These are phyloP conservation scores for Cryptus viduatorius DNA, from an alignment of 2,888 invertebrate species.

Conservation along the genomic window DNA sequence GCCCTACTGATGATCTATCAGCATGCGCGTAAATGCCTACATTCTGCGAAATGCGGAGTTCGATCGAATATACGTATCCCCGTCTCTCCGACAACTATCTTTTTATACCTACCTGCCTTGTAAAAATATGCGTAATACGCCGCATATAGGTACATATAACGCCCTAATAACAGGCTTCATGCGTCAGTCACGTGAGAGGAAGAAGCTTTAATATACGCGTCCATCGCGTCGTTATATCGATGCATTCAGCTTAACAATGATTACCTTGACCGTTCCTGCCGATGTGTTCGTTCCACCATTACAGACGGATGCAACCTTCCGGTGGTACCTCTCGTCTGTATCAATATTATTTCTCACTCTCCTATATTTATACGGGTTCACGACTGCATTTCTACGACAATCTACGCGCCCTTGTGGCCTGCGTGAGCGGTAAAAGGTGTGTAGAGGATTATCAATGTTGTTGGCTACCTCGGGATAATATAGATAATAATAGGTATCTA, in stretches of 20 bases:
- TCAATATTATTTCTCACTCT: slow-evolving; percentile 26
- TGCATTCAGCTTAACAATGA: slow-evolving; percentile 64
- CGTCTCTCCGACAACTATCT: background rate
- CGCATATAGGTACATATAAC: slow-evolving; percentile 14
- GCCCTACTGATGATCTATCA: background rate
- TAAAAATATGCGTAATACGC: slow-evolving; percentile 24
- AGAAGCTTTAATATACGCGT: slow-evolving; percentile 51
- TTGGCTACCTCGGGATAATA: background rate
- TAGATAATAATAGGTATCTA: background rate
- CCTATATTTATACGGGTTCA: slow-evolving; percentile 23
- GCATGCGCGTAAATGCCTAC: background rate
- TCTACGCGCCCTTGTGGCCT: background rate
- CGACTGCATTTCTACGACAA: slow-evolving; percentile 20
- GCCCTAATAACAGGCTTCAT: slow-evolving; percentile 48
- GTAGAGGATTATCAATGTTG: slow-evolving; percentile 20
- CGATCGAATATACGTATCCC: background rate
- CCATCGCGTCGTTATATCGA: slow-evolving; percentile 50
- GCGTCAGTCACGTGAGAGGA: slow-evolving; percentile 46
- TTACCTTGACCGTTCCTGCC: slow-evolving; percentile 65
- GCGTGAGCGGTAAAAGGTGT: background rate
- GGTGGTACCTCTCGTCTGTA: slow-evolving; percentile 45
- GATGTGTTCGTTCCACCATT: slow-evolving; percentile 54
- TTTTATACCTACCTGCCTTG: background rate
- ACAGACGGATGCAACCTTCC: slow-evolving; percentile 66
- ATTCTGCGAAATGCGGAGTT: background rate